Percentiles rank a stretch among this genome's conserved stretches.
Evolutionary conservation across 1,140 invertebrate genomes (phyloP).

Genomic region (Musca domestica): DNA sequence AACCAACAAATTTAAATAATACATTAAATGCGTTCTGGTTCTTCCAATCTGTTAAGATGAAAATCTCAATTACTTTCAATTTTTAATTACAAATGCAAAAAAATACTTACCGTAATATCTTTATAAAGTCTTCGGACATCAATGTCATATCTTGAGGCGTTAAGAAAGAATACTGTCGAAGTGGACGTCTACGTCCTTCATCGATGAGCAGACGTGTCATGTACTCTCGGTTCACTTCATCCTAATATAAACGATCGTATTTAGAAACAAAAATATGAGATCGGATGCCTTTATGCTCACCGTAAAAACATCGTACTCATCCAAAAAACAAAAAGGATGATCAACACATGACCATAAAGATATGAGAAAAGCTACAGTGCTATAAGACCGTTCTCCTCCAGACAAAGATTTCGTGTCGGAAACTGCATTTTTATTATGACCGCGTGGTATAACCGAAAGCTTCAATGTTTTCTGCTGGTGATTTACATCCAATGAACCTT

Average conservation of each 20-base stretch:
- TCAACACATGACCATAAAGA: slow-evolving; percentile 89
- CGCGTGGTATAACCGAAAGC: slow-evolving; percentile 62
- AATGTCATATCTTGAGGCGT: slow-evolving; percentile 72
- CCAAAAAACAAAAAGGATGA: slow-evolving; percentile 91
- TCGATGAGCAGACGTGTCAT: slow-evolving; percentile 68
- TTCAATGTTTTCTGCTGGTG: slow-evolving; percentile 59
- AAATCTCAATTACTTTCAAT: too few species aligned
- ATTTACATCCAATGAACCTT: slow-evolving; percentile 65
- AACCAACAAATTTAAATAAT: too few species aligned
- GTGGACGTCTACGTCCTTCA: slow-evolving; percentile 61
- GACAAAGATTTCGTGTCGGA: slow-evolving; percentile 70
- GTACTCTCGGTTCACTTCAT: slow-evolving; percentile 69
- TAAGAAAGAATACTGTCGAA: slow-evolving; percentile 72
- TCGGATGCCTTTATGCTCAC: slow-evolving; percentile 54
- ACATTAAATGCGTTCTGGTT: slow-evolving; percentile 1
- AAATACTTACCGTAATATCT: slow-evolving; percentile 57
- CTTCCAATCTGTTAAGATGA: background rate
- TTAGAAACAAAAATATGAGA: background rate
- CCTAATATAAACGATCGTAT: slow-evolving; percentile 55
- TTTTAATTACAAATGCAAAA: background rate
- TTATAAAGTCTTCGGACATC: slow-evolving; percentile 55
- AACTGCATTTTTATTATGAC: slow-evolving; percentile 48
- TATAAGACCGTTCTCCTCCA: slow-evolving; percentile 93
- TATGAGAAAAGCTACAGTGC: slow-evolving; percentile 91
- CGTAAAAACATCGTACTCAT: slow-evolving; percentile 99